Percentiles rank a stretch among this genome's conserved stretches.
Evolutionary conservation across 2,888 invertebrate species (phyloP).

Genomic region (Steinernema scapterisci): DNA sequence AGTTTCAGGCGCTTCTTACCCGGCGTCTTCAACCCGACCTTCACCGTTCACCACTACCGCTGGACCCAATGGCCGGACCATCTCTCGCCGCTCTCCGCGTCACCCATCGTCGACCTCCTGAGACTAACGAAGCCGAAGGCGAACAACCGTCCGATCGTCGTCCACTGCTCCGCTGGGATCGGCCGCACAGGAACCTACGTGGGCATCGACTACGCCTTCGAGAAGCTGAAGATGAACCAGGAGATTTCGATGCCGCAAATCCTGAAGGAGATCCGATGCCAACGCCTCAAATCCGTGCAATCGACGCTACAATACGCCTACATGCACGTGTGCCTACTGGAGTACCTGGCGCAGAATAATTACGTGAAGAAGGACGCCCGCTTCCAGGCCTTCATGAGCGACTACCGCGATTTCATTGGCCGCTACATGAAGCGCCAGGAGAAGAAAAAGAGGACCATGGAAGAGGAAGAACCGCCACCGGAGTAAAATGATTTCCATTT

Average conservation of each 20-base stretch:
- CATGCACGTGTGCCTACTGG: conserved; percentile 33
- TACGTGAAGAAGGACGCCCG: not conserved
- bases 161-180: conserved; percentile 57
- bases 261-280: conserved; percentile 34
- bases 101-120: conserved; percentile 37
- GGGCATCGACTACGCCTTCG: conserved; percentile 35
- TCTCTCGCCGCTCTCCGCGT: conserved; percentile 40
- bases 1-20: conserved; percentile 6
- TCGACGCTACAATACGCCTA: conserved; percentile 37
- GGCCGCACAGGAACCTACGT: conserved; percentile 55
- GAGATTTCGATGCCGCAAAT: conserved; percentile 29
- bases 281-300: conserved; percentile 35
- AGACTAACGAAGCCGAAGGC: conserved; percentile 36
- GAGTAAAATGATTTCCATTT: no score
- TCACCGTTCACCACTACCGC: conserved; percentile 32
- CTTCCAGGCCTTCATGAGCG: not conserved
- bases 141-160: conserved; percentile 42
- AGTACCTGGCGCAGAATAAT: not conserved
- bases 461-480: no score
- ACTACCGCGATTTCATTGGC: not conserved
- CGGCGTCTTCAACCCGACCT: conserved; percentile 1
- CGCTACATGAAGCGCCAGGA: not conserved
- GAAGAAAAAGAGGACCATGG: not conserved
- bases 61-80: conserved; percentile 50
- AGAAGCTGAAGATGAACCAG: conserved; percentile 19